Conservation (phyloP, 2,888 invertebrate genomes). For the Hoplodrina ambigua region DNA sequence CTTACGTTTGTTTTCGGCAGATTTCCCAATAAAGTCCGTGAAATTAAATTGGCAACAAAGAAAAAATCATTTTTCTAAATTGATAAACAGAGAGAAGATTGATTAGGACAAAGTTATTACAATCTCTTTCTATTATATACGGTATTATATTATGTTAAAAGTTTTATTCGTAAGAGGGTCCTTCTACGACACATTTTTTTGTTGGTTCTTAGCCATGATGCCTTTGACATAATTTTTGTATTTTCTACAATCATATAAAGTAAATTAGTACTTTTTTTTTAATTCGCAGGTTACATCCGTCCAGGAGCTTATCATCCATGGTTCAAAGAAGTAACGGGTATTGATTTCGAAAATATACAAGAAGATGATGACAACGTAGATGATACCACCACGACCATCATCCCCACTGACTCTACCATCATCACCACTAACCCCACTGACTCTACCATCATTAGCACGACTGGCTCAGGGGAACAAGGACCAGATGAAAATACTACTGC, state of each 20-base stretch:
- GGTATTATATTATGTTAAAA: too few relatives aligned
- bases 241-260: too few relatives aligned
- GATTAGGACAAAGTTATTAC: too few relatives aligned
- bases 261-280: too few relatives aligned
- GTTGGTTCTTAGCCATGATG: neutral
- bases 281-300: conserved; percentile 79
- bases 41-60: too few relatives aligned
- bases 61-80: too few relatives aligned
- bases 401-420: neutral
- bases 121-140: too few relatives aligned
- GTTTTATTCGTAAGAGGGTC: too few relatives aligned
- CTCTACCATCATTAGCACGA: neutral
- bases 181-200: too few relatives aligned
- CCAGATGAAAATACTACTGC: neutral
- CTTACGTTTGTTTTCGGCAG: too few relatives aligned
- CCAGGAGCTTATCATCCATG: conserved; percentile 82
- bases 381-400: neutral
- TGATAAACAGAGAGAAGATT: too few relatives aligned
- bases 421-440: neutral
- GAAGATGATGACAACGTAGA: conserved; percentile 64
- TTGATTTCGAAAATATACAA: conserved; percentile 79
- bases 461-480: neutral
- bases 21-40: too few relatives aligned
- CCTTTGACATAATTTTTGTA: neutral
- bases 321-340: conserved; percentile 75